Evolutionary conservation across 92 coral and sea anemone species (phyloP), one percentile per base, ranked within the genome.

Genomic region (Porites rus): DNA sequence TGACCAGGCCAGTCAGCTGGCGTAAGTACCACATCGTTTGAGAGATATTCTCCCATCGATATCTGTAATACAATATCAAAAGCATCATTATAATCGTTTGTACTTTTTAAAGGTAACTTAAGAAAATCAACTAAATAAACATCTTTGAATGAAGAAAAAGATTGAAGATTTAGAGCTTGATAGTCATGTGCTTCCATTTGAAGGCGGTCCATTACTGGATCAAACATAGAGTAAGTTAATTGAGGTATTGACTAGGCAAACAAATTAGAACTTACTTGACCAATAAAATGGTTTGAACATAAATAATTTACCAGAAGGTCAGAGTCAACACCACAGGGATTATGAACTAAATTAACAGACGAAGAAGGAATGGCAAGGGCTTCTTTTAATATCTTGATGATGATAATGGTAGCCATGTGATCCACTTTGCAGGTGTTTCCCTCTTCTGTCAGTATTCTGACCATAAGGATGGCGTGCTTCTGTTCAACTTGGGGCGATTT

Each of bases 1-100:
- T 86, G 93, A 63, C 90, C 75, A 75, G 93, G 90, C 72, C 78
- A 90, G 83, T 73, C 93, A 51, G 79, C 92, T 67, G 92, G 92
- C 52, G 21, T 25, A 24, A 69, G 12, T 19, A 67, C 73, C 25
- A 69, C 50, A 3, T 19, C 8, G 16, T 4, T 22, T 7, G 73
- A 22, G 51, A 69, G 73, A 25, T 69, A 22, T 4, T 69, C 73
- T 69, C 18, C 31, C 73, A 69, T 69, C 0, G 22, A 10, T 10
- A 52, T 22, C 3, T 69, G 22, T 7, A 25, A 24, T 9, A 31
- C 73, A 69, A 69, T 8, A 28, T 69, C 51, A 25, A 69, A 24
- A 8, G 7, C 73, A 69, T 69, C 13, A 8, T 69, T 28, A 7
- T 69, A 69, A 69, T 69, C 24, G 2, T 9, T 8, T 16, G 13